Evolutionary conservation across 1,140 invertebrate species (phyloP).

Genomic region (Cephus cinctus): DNA sequence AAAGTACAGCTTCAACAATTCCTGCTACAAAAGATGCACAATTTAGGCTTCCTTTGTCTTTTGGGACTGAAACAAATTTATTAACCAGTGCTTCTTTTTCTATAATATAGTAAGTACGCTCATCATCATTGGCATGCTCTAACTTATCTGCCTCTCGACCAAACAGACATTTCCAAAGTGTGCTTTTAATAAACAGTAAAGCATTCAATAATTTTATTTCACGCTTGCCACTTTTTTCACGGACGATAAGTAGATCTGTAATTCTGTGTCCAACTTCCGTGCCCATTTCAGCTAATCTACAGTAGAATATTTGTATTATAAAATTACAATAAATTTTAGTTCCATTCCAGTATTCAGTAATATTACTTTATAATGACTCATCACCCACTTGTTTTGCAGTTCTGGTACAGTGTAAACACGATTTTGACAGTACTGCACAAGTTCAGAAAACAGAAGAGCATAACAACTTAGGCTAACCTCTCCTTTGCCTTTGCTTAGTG

Average conservation of each 20-base stretch:
- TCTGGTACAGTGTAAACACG: slow-evolving; percentile 93
- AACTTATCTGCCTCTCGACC: slow-evolving; percentile 98
- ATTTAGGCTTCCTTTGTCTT: slow-evolving; percentile 95
- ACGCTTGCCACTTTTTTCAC: slow-evolving; percentile 91
- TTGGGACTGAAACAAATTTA: slow-evolving; percentile 95
- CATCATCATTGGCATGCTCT: slow-evolving; percentile 98
- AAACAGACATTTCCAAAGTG: slow-evolving; percentile 97
- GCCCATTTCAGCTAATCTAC: slow-evolving; percentile 88
- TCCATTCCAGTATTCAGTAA: background rate
- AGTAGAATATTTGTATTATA: background rate
- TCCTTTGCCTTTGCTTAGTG: slow-evolving; percentile 86
- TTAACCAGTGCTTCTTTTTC: slow-evolving; percentile 98
- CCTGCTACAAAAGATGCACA: slow-evolving; percentile 98
- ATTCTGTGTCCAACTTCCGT: slow-evolving; percentile 92
- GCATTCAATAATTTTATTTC: slow-evolving; percentile 96
- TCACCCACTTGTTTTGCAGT: slow-evolving; percentile 82
- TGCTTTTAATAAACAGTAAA: slow-evolving; percentile 93
- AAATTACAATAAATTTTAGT: slow-evolving; percentile 10
- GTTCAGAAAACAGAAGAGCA: slow-evolving; percentile 94
- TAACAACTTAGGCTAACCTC: slow-evolving; percentile 92
- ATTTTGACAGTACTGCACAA: slow-evolving; percentile 98
- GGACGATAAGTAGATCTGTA: slow-evolving; percentile 89
- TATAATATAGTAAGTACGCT: slow-evolving; percentile 96
- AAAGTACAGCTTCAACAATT: slow-evolving; percentile 94
- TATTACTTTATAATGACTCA: background rate